Base-by-base conservation (phyloP, 2,797 vertebrate species). In the Podarcis lilfordi region DNA sequence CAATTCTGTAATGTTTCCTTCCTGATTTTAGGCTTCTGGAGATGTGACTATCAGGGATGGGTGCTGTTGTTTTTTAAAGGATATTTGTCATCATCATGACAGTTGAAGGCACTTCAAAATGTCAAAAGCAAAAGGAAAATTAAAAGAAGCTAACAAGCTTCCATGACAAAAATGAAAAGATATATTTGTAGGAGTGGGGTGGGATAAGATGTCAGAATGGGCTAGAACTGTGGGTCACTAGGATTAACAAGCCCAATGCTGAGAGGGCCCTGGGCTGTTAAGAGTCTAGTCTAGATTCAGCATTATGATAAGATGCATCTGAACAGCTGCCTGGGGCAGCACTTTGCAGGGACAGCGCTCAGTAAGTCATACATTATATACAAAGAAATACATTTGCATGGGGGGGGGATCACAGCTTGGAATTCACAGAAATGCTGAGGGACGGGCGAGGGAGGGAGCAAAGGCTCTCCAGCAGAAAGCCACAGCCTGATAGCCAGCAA, bases 11-110 rank as follows among this genome's bases (percentile, higher is more conserved):
- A 79, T 69, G 64, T 50, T 79, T 50, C 79, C 27, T 55, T 55
- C 76, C 37, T 69, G 85, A 86, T 37, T 66, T 86, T 50, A 69
- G 37, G 8, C 23, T 79, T 86, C 29, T 50, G n/a, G 32, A 86
- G n/a, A 17, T 68, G 29, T 32, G 35, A 75, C 27, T 85, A 37
- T 61, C 40, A 68, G 55, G 8, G 25, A 10, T 8, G 27, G 35
- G 13, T 4, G 45, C 25, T 5, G 1, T 80, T 59, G 23, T 61
- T 40, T 85, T 13, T 66, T 37, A 77, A 78, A 32, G 40, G 27
- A 27, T 19, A 37, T 64, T 80, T 68, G 40, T 79, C 37, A 79
- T 35, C n/a, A 27, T 21, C 72, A 21, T 79, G 61, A 50, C n/a
- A 35, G n/a, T n/a, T 68, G 64, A 43, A 25, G 23, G 10, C 19